A percentile compares a stretch with the other conserved stretches of the same genome.
Evolutionary conservation across 2,888 invertebrate species (phyloP).

Genomic region (Protodeltote pygarga): DNA sequence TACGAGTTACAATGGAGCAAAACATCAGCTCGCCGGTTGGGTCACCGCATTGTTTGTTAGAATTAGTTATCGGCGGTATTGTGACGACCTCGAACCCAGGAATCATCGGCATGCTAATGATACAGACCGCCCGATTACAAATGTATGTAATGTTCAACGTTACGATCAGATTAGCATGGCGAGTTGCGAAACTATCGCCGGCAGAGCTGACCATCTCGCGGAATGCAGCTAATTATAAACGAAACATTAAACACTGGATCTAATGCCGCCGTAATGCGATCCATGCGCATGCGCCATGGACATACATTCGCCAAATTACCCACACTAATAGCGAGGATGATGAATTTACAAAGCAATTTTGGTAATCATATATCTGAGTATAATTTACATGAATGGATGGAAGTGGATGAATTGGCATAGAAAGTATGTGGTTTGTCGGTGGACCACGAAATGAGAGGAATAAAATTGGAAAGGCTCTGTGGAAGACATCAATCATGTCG

Average conservation of each 20-base stretch:
- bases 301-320: slow-evolving; percentile 44
- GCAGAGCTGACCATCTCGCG: slow-evolving; percentile 54
- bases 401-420: slow-evolving; percentile 1
- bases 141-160: slow-evolving; percentile 32
- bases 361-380: slow-evolving; percentile 29
- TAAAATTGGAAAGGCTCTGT: background rate
- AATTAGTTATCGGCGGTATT: slow-evolving; percentile 45
- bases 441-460: slow-evolving; percentile 1
- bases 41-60: slow-evolving; percentile 64
- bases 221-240: slow-evolving; percentile 61
- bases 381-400: slow-evolving; percentile 21
- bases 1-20: slow-evolving; percentile 63
- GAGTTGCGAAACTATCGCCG: slow-evolving; percentile 52
- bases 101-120: slow-evolving; percentile 41
- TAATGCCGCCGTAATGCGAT: slow-evolving; percentile 39
- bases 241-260: slow-evolving; percentile 51
- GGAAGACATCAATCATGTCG: too few relatives aligned
- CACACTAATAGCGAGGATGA: slow-evolving; percentile 21
- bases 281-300: too few relatives aligned
- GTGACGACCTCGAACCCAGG: slow-evolving; percentile 47
- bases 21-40: slow-evolving; percentile 59
- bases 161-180: slow-evolving; percentile 41
- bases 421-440: slow-evolving; percentile 3
- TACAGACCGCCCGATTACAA: slow-evolving; percentile 26
- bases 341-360: slow-evolving; percentile 39